These are phyloP conservation scores for Babyrousa celebensis DNA, from an alignment of 2,797 vertebrate species.

Conservation along the genomic window DNA sequence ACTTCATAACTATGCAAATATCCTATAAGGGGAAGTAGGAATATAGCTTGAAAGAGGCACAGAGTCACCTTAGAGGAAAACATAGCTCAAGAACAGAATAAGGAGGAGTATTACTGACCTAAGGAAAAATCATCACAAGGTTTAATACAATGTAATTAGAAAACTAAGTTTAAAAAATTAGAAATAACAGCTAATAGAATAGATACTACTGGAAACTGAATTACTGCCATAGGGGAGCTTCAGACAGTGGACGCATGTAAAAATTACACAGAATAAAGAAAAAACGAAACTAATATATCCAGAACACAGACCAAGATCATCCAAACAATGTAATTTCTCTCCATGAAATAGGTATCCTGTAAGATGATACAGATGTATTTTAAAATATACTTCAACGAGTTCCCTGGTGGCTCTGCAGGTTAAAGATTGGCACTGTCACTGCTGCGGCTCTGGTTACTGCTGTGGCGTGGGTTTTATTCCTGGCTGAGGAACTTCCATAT, in stretches of 20 bases:
- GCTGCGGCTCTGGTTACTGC: too few relatives aligned
- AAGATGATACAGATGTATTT: background rate
- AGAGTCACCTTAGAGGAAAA: background rate
- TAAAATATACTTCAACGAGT: background rate
- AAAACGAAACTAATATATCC: background rate
- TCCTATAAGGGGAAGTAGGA: background rate
- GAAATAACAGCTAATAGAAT: background rate
- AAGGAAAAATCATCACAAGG: background rate
- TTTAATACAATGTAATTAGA: background rate
- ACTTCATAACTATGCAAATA: background rate
- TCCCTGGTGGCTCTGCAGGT: too few relatives aligned
- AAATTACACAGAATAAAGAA: conserved; percentile 20
- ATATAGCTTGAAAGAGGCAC: background rate
- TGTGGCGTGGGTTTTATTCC: too few relatives aligned
- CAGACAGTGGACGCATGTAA: background rate
- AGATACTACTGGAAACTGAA: background rate
- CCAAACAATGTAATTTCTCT: background rate
- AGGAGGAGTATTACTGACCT: background rate
- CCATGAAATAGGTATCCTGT: background rate
- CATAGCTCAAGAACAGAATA: background rate
- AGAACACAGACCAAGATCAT: background rate
- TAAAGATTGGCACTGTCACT: too few relatives aligned
- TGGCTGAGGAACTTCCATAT: too few relatives aligned
- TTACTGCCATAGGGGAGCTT: background rate
- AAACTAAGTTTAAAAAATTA: background rate